Conservation (phyloP, 23 tunicate genomes). For the Styela plicata region DNA sequence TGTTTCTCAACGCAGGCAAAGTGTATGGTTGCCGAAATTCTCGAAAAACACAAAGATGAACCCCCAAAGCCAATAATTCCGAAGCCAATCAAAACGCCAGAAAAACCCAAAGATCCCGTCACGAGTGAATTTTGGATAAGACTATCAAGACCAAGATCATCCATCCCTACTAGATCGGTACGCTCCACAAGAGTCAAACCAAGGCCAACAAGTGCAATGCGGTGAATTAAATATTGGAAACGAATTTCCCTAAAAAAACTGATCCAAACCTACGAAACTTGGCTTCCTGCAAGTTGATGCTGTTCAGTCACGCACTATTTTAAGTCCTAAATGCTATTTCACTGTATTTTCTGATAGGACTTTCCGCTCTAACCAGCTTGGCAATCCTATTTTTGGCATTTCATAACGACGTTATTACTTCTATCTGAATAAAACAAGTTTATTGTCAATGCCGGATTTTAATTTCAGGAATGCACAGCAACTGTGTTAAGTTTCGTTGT, state of each 20-base stretch:
- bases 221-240: neutral
- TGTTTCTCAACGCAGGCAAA: slow-evolving; percentile 35
- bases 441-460: no score
- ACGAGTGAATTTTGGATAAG: slow-evolving; percentile 42
- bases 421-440: no score
- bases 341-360: no score
- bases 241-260: neutral
- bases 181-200: neutral
- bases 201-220: slow-evolving; percentile 20
- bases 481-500: no score
- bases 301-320: no score
- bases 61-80: slow-evolving; percentile 3
- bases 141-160: slow-evolving; percentile 36
- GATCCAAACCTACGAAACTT: neutral
- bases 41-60: slow-evolving; percentile 33
- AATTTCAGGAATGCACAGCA: no score
- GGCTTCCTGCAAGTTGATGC: neutral
- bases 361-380: no score
- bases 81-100: neutral
- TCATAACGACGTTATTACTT: no score
- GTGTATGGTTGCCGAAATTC: slow-evolving; percentile 47
- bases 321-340: no score
- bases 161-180: neutral
- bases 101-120: slow-evolving; percentile 12
- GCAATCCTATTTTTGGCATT: no score